Evolutionary conservation across 2,888 invertebrate genomes (phyloP), one percentile per base, ranked within the genome.

Genomic region (Cheilosia pagana): DNA sequence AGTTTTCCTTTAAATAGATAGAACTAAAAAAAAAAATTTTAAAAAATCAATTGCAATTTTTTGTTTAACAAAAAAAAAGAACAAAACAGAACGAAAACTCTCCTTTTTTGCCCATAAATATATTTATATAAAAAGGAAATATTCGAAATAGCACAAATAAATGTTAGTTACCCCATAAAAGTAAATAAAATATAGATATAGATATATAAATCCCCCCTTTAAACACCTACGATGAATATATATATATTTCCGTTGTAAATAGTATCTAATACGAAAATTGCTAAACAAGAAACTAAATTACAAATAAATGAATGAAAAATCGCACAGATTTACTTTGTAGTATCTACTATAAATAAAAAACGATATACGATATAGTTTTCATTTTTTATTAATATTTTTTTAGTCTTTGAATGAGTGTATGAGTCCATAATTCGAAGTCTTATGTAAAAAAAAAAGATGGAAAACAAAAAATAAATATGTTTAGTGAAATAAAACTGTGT

Each of bases 301-400:
- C 28, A 31, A 63, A 52, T 67, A 78, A 59, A 41, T 43, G 31
- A 52, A 41, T 62, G 25, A 28, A 59, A 60, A 81, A 63, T 52
- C 81, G 86, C 86, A 86, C 81, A 86, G 71, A 86, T 76, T 82
- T 59, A 86, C 72, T 86, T 81, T 81, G 53, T 81, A 81, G 81
- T 75, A 10, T 31, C 10, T 31, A 85, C 59, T 70, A 68, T 67
- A n/a, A 50, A 71, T 16, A 76, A 25, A 72, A 67, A 70, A 57
- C 65, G 77, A 77, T 77, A 71, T 82, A 85, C 75, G 83, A 85
- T 65, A 28, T 35, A 72, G 55, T 57, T 25, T 52, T 28, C 48
- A 55, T 68, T 55, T 68, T 8, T 55, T 6, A 35, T 12, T 60
- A 75, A 35, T 57, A 57, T 41, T 67, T 39, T 35, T 59, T 79